Percentiles rank a stretch among this genome's conserved stretches.
These are phyloP conservation scores for Cosmia pyralina DNA, from an alignment of 2,888 invertebrate species.

Conservation along the genomic window DNA sequence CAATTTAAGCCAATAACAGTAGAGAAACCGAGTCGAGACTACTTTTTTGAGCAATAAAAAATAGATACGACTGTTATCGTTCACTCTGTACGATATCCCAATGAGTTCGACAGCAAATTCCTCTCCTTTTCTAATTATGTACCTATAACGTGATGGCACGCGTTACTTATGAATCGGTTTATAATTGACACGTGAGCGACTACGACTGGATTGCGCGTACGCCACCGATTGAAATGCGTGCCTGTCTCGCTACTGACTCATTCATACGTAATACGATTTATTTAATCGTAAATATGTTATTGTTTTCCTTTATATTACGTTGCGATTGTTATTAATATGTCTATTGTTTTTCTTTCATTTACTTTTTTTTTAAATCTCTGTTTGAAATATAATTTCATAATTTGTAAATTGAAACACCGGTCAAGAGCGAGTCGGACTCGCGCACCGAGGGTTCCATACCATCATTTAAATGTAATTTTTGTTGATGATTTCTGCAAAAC, in stretches of 20 bases:
- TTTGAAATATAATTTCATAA: background rate
- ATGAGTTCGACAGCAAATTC: background rate
- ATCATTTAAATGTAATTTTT: no score
- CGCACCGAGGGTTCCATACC: no score
- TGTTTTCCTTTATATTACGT: slow-evolving; percentile 13
- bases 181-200: slow-evolving; percentile 34
- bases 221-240: slow-evolving; percentile 23
- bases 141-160: slow-evolving; percentile 5
- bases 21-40: background rate
- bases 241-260: slow-evolving; percentile 12
- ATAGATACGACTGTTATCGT: background rate
- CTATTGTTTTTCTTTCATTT: background rate
- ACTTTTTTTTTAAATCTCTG: background rate
- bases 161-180: slow-evolving; percentile 35
- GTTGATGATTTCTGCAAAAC: no score
- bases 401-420: no score
- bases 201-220: slow-evolving; percentile 25
- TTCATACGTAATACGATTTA: slow-evolving; percentile 15
- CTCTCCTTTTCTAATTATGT: slow-evolving; percentile 11
- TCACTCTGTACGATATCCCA: background rate
- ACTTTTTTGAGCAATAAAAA: background rate
- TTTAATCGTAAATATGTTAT: slow-evolving; percentile 5
- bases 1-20: background rate
- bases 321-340: background rate
- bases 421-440: no score